phyloP scores from a whole-genome alignment of 1,140 invertebrate genomes.

The Zaprionus camerounensis region DNA sequence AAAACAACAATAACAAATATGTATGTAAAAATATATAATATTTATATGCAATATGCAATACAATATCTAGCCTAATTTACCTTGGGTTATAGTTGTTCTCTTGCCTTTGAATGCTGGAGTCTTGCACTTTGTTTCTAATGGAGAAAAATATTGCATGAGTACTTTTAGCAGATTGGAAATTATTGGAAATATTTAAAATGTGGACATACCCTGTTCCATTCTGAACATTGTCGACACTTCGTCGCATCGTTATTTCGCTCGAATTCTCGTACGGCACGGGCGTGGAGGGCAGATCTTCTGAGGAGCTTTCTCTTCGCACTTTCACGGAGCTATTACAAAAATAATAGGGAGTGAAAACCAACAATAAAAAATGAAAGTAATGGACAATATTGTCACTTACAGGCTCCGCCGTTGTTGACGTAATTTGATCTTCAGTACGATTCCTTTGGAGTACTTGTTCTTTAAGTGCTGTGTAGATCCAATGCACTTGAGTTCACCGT shows the following conservation, averaged over 20 bases:
- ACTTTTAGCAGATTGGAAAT: neutral
- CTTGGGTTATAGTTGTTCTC: neutral
- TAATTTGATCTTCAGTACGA: constrained; percentile 84
- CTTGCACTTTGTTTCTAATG: neutral
- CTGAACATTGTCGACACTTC: neutral
- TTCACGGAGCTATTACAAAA: neutral
- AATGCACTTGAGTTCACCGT: constrained; percentile 90
- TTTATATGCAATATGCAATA: no score
- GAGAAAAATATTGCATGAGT: neutral
- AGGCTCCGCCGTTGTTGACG: neutral
- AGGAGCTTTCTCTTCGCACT: constrained; percentile 4
- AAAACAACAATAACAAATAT: neutral
- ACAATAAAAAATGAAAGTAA: neutral
- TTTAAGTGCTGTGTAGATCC: constrained; percentile 90
- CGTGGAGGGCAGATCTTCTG: neutral
- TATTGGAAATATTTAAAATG: neutral
- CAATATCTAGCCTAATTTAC: neutral
- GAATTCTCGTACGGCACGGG: neutral
- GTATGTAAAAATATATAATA: neutral
- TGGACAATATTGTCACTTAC: neutral
- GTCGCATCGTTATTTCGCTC: neutral
- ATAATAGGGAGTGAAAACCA: neutral
- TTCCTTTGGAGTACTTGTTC: constrained; percentile 89
- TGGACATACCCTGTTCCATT: neutral
- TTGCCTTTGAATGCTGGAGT: neutral